Base-by-base conservation (phyloP, 2,797 vertebrate genomes). In the Melanotaenia pygmaea region DNA sequence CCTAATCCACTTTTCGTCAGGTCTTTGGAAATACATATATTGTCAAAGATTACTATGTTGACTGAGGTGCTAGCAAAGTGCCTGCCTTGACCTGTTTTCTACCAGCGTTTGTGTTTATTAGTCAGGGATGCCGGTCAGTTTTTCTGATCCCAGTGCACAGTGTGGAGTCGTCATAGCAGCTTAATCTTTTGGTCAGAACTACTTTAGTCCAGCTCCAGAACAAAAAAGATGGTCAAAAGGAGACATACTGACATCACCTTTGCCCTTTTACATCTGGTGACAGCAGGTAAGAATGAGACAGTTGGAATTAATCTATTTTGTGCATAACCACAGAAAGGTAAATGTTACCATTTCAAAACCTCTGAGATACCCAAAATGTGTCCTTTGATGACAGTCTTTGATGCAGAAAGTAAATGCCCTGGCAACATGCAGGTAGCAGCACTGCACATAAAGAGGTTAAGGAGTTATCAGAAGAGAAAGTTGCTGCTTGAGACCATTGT, bases 1-100 rank as follows among this genome's bases (percentile, higher is more conserved):
- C 63, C 66, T 79, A 71, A 80, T 80, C 81, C 82, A 64, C 72
- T 82, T 72, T 60, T 43, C 28, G 26, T 53, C 24, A 56, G 76
- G 64, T 72, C 20, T 70, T 57, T 0, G 1, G 54, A 76, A 64
- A 70, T 67, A 38, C 57, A 51, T 26, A 28, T 8, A 65, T 57
- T 13, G 37, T 73, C 61, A 45, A 51, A 77, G 71, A 81, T 59
- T 50, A 67, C 37, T 26, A 38, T 60, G n/a, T 73, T 43, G 54
- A 59, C 62, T 30, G 61, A 37, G 56, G 45, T 14, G 4, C 53
- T 70, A 56, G 45, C 63, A 58, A 66, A 75, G 51, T 57, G 47
- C 60, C 59, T 51, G 22, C 30, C 30, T 38, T 35, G 50, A 38
- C 58, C 51, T 45, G 59, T 59, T 77, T 76, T 71, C 69, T 72